Evolutionary conservation across 2,113 vertebrate species (phyloP), one percentile per base, ranked within the genome.

Genomic region (Morone saxatilis): DNA sequence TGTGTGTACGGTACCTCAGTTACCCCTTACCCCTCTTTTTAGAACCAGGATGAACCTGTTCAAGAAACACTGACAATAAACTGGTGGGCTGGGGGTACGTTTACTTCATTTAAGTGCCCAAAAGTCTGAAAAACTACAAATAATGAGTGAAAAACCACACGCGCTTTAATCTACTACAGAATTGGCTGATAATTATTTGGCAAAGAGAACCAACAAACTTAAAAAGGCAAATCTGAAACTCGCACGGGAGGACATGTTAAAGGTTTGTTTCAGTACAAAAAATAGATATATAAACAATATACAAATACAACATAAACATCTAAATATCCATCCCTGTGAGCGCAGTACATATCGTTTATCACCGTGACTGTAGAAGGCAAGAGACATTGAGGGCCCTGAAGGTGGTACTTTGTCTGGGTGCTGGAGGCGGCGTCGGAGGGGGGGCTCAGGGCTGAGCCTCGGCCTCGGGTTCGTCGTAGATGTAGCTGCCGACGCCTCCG

Each of bases 401-500:
- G 31, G 31, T 56, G 36, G 63, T 8, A 6, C 50, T 70, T 48
- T 36, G 41, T 25, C 57, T 4, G 41, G 11, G 31, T 11, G 19
- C 11, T 17, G 70, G 67, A 57, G 36, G 19, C 63, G 25, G 70
- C 14, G 8, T 22, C 41, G n/a, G 5, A 12, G 11, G 60, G 31
- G 31, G 31, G 3, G 17, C 36, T 96, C 95, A 98, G 40, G 96
- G 95, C 92, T 98, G 96, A 0, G 94, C 93, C 77, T 96, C 96
- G 0, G 92, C 92, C 31, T 95, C 96, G 0, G 97, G 96, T 8
- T 97, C 96, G 65, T 99, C 96, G 0, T 98, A 98, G 93, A 98
- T 97, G 94, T 98, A 99, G 92, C 98, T 98, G 72, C 97, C 98
- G 20, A 98, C 97, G 0, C 96, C 97, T 12, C 98, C 98, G 0